Evolutionary conservation across 2,113 vertebrate species (phyloP).

Genomic region (Bombycilla garrulus): DNA sequence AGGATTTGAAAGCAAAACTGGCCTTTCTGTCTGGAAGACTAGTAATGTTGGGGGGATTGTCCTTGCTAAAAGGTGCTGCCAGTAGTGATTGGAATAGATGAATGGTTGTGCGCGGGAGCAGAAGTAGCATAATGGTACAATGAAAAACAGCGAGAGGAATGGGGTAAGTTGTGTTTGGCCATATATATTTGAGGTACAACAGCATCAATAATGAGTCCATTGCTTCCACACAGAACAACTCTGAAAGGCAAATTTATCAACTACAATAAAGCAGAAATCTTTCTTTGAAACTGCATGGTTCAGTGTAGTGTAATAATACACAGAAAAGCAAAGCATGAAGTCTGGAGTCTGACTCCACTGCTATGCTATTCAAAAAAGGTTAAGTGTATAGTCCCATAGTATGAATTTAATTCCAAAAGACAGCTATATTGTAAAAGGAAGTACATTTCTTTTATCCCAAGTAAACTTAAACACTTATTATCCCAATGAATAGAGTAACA

Average conservation of each 20-base stretch:
- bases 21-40: not conserved
- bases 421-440: not conserved
- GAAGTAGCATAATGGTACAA: not conserved
- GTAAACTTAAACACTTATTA: not conserved
- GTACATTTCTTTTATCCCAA: not conserved
- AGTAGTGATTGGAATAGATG: not conserved
- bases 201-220: not conserved
- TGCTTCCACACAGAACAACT: not conserved
- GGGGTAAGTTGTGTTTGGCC: not conserved
- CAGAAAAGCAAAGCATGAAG: not conserved
- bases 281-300: not conserved
- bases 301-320: not conserved
- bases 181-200: not conserved
- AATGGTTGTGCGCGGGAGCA: not conserved
- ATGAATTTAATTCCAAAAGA: not conserved
- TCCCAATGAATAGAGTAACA: not conserved
- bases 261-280: not conserved
- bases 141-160: not conserved
- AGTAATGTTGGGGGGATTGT: not conserved
- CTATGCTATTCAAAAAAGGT: not conserved
- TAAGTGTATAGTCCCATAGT: not conserved
- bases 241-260: not conserved
- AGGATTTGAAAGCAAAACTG: not conserved
- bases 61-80: not conserved
- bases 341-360: not conserved